Evolutionary conservation across 64 coral and sea anemone species (phyloP).

Genomic region (Montipora sp.): DNA sequence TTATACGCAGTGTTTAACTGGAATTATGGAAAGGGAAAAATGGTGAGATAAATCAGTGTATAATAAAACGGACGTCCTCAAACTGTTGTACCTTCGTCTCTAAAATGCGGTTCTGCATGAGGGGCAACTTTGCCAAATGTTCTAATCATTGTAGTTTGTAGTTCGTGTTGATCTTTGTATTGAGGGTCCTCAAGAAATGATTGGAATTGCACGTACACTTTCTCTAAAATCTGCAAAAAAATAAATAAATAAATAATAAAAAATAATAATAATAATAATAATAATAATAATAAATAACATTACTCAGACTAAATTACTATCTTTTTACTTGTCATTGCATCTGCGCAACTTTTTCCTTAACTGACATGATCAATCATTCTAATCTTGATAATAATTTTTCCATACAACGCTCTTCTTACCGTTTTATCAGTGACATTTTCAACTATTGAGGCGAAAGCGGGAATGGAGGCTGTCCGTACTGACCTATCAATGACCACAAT

Average conservation of each 20-base stretch:
- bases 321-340: too few relatives aligned
- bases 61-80: too few relatives aligned
- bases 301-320: too few relatives aligned
- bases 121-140: conserved; percentile 96
- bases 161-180: conserved; percentile 95
- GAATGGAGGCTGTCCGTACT: conserved; percentile 88
- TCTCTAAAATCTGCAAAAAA: conserved; percentile 85
- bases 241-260: neutral
- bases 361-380: too few relatives aligned
- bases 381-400: too few relatives aligned
- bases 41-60: too few relatives aligned
- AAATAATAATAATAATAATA: too few relatives aligned
- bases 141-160: conserved; percentile 91
- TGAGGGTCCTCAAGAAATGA: conserved; percentile 93
- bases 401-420: conserved; percentile 27
- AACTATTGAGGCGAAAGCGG: conserved; percentile 96
- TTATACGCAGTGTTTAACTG: too few relatives aligned
- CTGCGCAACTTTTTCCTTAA: too few relatives aligned
- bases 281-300: too few relatives aligned
- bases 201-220: conserved; percentile 97
- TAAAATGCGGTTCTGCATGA: conserved; percentile 93
- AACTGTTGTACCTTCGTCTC: conserved; percentile 81
- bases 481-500: conserved; percentile 60
- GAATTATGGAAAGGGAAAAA: too few relatives aligned
- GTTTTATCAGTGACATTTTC: conserved; percentile 91